phyloP scores from a whole-genome alignment of 2,888 invertebrate genomes.

The Agonum fuliginosum region DNA sequence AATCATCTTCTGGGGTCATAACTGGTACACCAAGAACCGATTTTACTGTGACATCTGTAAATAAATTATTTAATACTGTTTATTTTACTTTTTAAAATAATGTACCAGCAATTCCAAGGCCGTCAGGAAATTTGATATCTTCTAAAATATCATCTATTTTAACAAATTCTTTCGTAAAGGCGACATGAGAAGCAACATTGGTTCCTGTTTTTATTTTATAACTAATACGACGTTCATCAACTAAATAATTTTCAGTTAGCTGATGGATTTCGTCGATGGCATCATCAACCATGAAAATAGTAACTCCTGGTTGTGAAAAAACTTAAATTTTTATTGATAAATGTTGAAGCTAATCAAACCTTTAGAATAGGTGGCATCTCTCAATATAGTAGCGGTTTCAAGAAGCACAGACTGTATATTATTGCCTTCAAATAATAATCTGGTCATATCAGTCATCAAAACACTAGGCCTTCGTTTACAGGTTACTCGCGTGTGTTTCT shows the following conservation, averaged over 20 bases:
- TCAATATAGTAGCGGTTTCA: slow-evolving; percentile 77
- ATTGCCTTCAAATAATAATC: slow-evolving; percentile 76
- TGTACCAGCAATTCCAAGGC: slow-evolving; percentile 71
- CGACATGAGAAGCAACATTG: slow-evolving; percentile 77
- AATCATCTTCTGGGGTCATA: slow-evolving; percentile 76
- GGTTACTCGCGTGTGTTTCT: too few relatives aligned
- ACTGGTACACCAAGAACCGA: slow-evolving; percentile 78
- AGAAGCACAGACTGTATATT: slow-evolving; percentile 76
- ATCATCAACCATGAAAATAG: slow-evolving; percentile 76
- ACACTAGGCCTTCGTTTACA: slow-evolving; percentile 70
- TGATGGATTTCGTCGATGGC: slow-evolving; percentile 75
- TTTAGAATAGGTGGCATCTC: slow-evolving; percentile 75
- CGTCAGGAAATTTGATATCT: slow-evolving; percentile 77
- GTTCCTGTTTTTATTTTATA: slow-evolving; percentile 76
- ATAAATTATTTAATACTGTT: not conserved
- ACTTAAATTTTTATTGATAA: not conserved
- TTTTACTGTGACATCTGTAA: slow-evolving; percentile 75
- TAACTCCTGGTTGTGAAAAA: slow-evolving; percentile 71
- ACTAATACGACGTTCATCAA: slow-evolving; percentile 75
- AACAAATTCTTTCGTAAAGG: slow-evolving; percentile 75
- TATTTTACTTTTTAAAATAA: not conserved
- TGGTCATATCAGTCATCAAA: slow-evolving; percentile 68
- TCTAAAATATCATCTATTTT: slow-evolving; percentile 75
- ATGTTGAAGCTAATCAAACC: slow-evolving; percentile 68
- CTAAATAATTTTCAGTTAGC: slow-evolving; percentile 74